These are phyloP conservation scores for Lepidonotus clava DNA, from an alignment of 2,888 invertebrate species.

Conservation along the genomic window DNA sequence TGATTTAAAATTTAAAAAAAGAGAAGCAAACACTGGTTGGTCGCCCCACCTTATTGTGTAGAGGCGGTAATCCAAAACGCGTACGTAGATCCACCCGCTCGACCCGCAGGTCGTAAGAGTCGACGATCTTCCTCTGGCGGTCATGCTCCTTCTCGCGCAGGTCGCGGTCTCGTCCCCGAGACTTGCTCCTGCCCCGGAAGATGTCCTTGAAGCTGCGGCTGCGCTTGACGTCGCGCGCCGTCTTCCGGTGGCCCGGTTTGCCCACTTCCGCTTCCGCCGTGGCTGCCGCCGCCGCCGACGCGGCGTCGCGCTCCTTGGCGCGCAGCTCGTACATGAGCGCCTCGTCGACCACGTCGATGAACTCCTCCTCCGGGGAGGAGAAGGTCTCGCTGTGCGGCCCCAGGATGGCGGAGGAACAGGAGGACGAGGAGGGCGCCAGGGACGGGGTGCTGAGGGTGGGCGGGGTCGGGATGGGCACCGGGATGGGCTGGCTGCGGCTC, in stretches of 20 bases:
- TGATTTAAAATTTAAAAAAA: background rate
- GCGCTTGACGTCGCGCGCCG: conserved; percentile 43
- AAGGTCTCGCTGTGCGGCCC: conserved; percentile 11
- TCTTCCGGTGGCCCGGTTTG: background rate
- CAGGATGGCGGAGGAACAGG: background rate
- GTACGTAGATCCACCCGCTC: conserved; percentile 27
- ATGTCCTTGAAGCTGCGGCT: conserved; percentile 46
- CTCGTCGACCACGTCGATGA: conserved; percentile 25
- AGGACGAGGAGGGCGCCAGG: background rate
- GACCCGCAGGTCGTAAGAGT: conserved; percentile 23
- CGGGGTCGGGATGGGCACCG: conserved; percentile 27
- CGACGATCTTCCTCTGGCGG: conserved; percentile 20
- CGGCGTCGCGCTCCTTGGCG: conserved; percentile 23
- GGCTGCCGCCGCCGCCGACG: background rate
- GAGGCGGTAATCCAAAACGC: conserved; percentile 37
- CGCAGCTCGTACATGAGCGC: background rate
- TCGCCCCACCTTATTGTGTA: conserved; percentile 23
- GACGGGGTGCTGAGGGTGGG: conserved; percentile 16
- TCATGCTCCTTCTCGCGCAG: conserved; percentile 32
- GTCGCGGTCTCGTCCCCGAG: conserved; percentile 34
- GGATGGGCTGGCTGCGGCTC: conserved; percentile 37
- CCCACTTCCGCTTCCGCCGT: background rate
- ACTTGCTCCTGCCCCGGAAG: conserved; percentile 43
- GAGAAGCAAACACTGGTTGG: background rate
- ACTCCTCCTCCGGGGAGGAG: conserved; percentile 20